phyloP scores from a whole-genome alignment of 1,140 invertebrate species.

The Pseudachorutes palmiensis region DNA sequence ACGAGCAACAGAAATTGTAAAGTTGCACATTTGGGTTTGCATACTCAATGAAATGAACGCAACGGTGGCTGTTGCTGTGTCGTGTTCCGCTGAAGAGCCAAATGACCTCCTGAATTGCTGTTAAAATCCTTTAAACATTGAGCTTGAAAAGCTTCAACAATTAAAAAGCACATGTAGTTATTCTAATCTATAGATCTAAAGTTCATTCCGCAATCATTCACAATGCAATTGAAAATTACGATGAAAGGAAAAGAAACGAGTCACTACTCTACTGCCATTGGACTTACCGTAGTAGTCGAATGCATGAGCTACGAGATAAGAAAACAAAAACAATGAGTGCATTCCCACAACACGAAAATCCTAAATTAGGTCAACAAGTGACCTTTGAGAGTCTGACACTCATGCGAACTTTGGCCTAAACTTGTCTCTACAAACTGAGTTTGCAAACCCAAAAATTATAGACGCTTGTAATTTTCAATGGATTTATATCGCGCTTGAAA shows the following conservation, averaged over 20 bases:
- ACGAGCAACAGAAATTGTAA: no score
- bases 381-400: neutral
- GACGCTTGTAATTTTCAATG: no score
- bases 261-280: no score
- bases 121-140: no score
- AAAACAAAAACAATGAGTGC: conserved; percentile 42
- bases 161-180: no score
- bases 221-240: no score
- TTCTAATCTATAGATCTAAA: neutral
- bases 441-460: conserved; percentile 38
- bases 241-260: conserved; percentile 1
- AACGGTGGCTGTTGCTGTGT: neutral
- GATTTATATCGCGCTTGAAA: no score
- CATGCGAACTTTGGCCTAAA: no score
- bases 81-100: neutral
- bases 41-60: conserved; percentile 12
- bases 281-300: conserved; percentile 99
- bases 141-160: no score
- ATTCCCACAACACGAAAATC: conserved; percentile 14
- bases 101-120: no score
- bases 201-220: neutral
- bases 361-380: neutral
- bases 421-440: conserved; percentile 24
- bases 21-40: conserved; percentile 21
- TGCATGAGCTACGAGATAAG: conserved; percentile 73